Conservation (phyloP, 1,140 invertebrate genomes). For the Oreohelix idahoensis region DNA sequence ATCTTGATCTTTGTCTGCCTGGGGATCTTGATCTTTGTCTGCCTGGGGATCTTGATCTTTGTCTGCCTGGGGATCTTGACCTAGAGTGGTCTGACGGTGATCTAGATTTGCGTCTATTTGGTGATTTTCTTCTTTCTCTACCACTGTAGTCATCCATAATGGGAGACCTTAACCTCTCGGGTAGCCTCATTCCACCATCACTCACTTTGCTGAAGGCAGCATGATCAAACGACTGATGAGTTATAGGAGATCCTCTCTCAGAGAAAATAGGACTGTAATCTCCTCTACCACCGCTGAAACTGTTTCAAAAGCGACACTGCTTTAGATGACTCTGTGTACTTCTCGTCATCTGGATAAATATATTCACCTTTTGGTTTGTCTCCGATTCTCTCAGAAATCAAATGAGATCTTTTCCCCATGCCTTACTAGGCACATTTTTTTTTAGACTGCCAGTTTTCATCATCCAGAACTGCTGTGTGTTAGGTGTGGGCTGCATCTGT, state of each 20-base stretch:
- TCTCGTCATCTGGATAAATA: constrained; percentile 12
- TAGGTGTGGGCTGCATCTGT: neutral
- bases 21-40: too few relatives aligned
- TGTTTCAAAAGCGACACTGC: neutral
- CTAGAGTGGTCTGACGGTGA: neutral
- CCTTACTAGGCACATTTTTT: neutral
- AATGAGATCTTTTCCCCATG: neutral
- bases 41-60: neutral
- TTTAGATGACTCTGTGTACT: neutral
- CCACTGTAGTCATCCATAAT: neutral
- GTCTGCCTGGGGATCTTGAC: neutral
- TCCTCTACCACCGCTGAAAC: too few relatives aligned
- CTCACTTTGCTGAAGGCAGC: too few relatives aligned
- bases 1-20: too few relatives aligned
- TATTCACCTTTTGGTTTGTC: constrained; percentile 31
- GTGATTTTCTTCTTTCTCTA: neutral
- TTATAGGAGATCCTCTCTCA: too few relatives aligned
- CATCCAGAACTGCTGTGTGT: neutral
- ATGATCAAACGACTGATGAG: too few relatives aligned
- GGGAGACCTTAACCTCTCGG: neutral
- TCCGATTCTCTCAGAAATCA: constrained; percentile 5
- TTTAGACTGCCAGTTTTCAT: neutral
- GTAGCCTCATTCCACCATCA: neutral
- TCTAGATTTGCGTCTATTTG: neutral
- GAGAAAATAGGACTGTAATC: too few relatives aligned